These are phyloP conservation scores for Amphipoea lucens DNA, from an alignment of 2,888 invertebrate species.

Conservation along the genomic window DNA sequence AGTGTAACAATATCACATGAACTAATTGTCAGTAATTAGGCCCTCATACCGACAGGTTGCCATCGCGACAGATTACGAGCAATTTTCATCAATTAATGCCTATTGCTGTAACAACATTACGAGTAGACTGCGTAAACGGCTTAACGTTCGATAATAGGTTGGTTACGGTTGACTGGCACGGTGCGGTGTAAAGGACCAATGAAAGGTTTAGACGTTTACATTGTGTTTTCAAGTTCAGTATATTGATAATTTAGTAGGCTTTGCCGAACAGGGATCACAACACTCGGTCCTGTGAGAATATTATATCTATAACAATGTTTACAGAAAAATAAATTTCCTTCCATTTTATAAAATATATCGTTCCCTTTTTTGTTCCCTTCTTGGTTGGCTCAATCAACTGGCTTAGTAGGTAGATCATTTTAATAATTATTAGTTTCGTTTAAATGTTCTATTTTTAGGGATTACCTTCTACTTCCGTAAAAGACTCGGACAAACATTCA, in stretches of 20 bases:
- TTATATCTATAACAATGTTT: neutral
- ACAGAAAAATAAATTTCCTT: neutral
- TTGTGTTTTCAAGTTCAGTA: neutral
- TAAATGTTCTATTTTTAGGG: neutral
- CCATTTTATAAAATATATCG: neutral
- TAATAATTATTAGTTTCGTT: neutral
- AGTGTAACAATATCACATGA: constrained; percentile 22
- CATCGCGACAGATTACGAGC: constrained; percentile 20
- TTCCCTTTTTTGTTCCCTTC: neutral
- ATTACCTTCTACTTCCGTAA: neutral
- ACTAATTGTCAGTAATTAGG: constrained; percentile 33
- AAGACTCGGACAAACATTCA: neutral
- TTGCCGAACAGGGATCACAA: neutral
- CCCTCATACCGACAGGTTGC: constrained; percentile 12
- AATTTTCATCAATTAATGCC: constrained; percentile 39
- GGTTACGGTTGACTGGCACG: neutral
- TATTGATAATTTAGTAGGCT: neutral
- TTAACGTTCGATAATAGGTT: constrained; percentile 23
- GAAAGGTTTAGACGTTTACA: neutral
- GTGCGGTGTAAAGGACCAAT: neutral
- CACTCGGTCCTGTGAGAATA: neutral
- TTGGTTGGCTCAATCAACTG: neutral
- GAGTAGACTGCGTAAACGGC: constrained; percentile 25
- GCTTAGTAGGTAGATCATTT: neutral
- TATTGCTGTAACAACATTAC: constrained; percentile 32